Base-by-base conservation (phyloP, 2,888 invertebrate species). In the Disparrhopalites patrizii region DNA sequence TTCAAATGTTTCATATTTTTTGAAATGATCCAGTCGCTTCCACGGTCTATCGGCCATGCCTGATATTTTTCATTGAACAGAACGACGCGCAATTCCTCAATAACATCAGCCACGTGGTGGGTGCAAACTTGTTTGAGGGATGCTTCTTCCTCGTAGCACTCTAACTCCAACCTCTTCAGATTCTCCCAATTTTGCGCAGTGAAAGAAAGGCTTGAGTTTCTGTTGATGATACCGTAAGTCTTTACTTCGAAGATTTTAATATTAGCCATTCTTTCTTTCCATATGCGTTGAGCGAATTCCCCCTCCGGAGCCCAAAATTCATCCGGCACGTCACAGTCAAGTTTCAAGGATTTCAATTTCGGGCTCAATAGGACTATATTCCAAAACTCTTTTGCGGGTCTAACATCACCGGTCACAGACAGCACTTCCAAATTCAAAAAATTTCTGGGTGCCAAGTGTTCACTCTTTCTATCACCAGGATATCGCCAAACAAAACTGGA, bases 51-150 rank as follows among this genome's bases (percentile, higher is more conserved):
- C 7, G 57, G 57, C 40, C 57, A 40, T 5, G 55, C 36, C 15
- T 52, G 30, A 52, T 28, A 52, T 15, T 28, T 25, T 36, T 33
- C 36, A 25, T 57, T 57, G 40, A 38, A 57, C 7, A 57, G 23
- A 15, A 5, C n/a, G 3, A 57, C 10, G 2, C n/a, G 31, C 1
- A 57, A 25, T 2, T 23, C 33, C 7, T 23, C 40, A 3, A 57
- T 3, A 4, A 40, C 40, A 2, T 23, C 4, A 2, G 36, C 8
- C 2, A 38, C n/a, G 23, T 40, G 57, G 4, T 38, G 25, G 15
- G n/a, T 1, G 3, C 25, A 25, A 7, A 10, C 57, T 7, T 15
- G 10, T 8, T 40, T 23, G 13, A 23, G 15, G 1, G 1, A 15
- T 38, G 38, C 25, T 10, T 10, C n/a, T 1, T 40, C 3, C 27